phyloP scores from a whole-genome alignment of 1,140 invertebrate genomes.

The Anastrepha obliqua region DNA sequence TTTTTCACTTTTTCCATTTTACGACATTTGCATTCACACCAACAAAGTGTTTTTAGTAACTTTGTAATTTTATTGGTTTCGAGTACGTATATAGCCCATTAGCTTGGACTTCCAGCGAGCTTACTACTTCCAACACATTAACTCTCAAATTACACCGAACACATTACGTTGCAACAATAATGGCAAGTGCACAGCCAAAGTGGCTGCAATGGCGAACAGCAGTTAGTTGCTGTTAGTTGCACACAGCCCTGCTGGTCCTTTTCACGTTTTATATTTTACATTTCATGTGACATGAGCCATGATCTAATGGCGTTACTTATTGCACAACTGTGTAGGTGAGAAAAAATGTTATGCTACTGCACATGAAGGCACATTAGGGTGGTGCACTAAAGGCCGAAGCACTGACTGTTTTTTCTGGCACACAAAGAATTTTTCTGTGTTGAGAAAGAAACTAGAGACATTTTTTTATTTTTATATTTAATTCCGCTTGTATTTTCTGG shows the following conservation, averaged over 20 bases:
- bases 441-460: too few relatives aligned
- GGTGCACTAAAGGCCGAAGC: too few relatives aligned
- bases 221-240: background rate
- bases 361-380: background rate
- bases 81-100: background rate
- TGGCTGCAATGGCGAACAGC: background rate
- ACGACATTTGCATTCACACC: conserved; percentile 1
- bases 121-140: background rate
- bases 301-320: conserved; percentile 51
- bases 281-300: conserved; percentile 44
- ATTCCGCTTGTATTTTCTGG: too few relatives aligned
- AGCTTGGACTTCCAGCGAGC: background rate
- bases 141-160: conserved; percentile 15
- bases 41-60: background rate
- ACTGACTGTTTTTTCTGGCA: too few relatives aligned
- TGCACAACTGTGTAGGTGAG: background rate
- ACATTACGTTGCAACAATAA: conserved; percentile 25
- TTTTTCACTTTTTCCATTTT: background rate
- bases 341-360: background rate
- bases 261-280: background rate
- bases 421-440: too few relatives aligned
- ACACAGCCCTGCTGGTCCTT: background rate
- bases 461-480: too few relatives aligned
- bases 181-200: background rate
- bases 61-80: background rate